Base-by-base conservation (phyloP, 1,140 invertebrate species). In the Lepidostoma basale region DNA sequence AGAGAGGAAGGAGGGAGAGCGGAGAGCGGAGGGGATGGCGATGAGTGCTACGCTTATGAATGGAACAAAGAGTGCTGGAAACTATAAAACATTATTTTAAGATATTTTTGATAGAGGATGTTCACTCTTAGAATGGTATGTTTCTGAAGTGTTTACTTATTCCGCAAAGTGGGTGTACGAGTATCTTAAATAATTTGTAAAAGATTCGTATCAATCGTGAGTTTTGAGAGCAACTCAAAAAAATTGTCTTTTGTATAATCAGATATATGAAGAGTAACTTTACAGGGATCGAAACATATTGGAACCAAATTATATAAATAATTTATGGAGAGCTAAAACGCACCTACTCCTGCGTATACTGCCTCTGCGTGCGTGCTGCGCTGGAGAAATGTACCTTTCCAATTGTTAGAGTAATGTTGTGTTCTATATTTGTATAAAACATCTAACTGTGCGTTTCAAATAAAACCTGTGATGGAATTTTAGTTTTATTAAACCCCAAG, bases 391-490 rank as follows among this genome's bases (percentile, higher is more conserved):
- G 30, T 45, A 62, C 26, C 44, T 62, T 30, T 12, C n/a, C 25
- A 18, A 12, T 63, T 65, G 62, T 65, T 66, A 58, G 40, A 44
- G 52, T 25, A 58, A 23, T 28, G n/a, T 58, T 66, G 22, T 66
- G 64, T 66, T 66, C 64, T 49, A 58, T 66, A 66, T 66, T 59
- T 66, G 47, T 66, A 59, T 58, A 33, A 44, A 66, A 66, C 47
- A 54, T 64, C 12, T 52, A 36, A 65, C 36, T 45, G 54, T 45
- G 18, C 39, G 39, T 45, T 58, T 56, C 16, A 58, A 66, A 66
- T 58, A 33, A 62, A 65, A 66, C 64, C 64, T 54, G 52, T 66
- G 64, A 45, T 58, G 64, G 52, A 58, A 58, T 36, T 12, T 36
- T 36, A n/a, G n/a, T n/a, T n/a, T n/a, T n/a, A n/a, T n/a, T n/a